Conservation (phyloP, 2,888 invertebrate genomes). For the Candidula unifasciata region DNA sequence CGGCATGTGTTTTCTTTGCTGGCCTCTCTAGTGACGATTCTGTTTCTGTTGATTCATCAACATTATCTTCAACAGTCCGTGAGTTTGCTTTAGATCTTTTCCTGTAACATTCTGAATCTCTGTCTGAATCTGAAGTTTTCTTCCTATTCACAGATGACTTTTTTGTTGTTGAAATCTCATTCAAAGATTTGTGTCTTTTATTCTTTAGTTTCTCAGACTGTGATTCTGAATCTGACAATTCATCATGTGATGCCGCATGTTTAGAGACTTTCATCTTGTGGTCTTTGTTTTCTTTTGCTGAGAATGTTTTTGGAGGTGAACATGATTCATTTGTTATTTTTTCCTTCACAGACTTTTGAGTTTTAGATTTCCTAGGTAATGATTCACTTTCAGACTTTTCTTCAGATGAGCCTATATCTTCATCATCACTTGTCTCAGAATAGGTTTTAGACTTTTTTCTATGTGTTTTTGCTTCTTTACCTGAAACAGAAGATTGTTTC, state of each 20-base stretch:
- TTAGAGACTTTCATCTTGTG: not conserved
- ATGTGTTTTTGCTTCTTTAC: not conserved
- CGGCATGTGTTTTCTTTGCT: not conserved
- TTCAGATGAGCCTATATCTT: not conserved
- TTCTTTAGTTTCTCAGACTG: not conserved
- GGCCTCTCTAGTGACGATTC: not conserved
- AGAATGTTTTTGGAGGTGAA: not conserved
- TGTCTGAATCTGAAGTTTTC: not conserved
- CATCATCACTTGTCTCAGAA: not conserved
- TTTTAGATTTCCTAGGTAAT: not conserved
- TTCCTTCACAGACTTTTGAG: not conserved
- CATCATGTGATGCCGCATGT: not conserved
- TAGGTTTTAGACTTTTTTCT: not conserved
- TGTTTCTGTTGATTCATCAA: not conserved
- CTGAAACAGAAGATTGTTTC: not conserved
- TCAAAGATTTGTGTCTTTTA: not conserved
- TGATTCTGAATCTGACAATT: not conserved
- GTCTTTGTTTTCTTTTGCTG: not conserved
- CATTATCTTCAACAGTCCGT: not conserved
- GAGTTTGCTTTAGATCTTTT: not conserved
- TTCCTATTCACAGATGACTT: not conserved
- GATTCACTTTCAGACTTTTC: not conserved
- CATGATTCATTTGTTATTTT: not conserved
- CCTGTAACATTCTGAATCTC: not conserved
- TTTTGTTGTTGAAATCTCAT: not conserved